phyloP scores from a whole-genome alignment of 2,888 invertebrate genomes.

The Strigamia transsilvanica region DNA sequence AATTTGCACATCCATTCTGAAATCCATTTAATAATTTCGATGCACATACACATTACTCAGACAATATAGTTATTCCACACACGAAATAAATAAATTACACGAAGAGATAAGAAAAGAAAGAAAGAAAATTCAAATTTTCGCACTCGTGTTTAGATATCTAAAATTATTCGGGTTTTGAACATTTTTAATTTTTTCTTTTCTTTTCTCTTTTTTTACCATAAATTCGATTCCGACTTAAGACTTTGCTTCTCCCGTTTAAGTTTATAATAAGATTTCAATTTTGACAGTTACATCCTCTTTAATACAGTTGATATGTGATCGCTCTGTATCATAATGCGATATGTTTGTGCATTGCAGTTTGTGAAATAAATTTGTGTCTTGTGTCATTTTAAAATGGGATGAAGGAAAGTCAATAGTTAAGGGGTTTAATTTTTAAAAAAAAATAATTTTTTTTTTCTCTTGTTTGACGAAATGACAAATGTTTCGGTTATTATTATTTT shows the following conservation, averaged over 20 bases:
- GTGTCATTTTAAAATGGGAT: slow-evolving; percentile 5
- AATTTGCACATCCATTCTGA: background rate
- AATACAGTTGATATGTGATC: slow-evolving; percentile 20
- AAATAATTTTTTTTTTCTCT: too few relatives aligned
- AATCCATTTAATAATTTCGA: background rate
- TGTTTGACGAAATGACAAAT: background rate
- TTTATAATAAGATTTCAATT: slow-evolving; percentile 14
- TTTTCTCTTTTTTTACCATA: background rate
- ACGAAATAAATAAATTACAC: slow-evolving; percentile 12
- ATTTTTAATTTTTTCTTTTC: background rate
- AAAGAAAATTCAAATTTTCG: background rate
- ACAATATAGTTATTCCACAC: background rate
- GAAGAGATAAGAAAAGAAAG: background rate
- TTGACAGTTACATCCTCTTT: slow-evolving; percentile 20
- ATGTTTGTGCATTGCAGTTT: slow-evolving; percentile 1
- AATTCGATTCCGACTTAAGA: slow-evolving; percentile 4
- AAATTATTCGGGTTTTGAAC: background rate
- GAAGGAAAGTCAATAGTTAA: slow-evolving; percentile 14
- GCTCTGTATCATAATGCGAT: slow-evolving; percentile 15
- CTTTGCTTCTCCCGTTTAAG: background rate
- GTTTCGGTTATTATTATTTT: background rate
- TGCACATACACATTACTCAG: background rate
- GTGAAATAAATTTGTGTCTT: slow-evolving; percentile 7
- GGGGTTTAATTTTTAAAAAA: too few relatives aligned
- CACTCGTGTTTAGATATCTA: background rate